Evolutionary conservation across 2,797 vertebrate genomes (phyloP), one percentile per base, ranked within the genome.

Genomic region (Lagorchestes hirsutus): DNA sequence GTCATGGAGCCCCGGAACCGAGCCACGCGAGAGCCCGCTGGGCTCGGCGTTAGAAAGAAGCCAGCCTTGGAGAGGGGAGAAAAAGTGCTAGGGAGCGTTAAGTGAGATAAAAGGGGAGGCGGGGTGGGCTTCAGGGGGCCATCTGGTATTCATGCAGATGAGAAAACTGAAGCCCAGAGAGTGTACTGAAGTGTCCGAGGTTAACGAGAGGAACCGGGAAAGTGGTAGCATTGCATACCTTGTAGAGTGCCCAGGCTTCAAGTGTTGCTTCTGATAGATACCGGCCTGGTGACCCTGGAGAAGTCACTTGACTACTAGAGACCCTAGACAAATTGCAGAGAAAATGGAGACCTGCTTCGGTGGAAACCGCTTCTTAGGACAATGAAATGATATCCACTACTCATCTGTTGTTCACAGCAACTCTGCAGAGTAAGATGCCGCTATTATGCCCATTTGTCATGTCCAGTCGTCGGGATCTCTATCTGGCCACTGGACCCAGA

Each of bases 51-150:
- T 24, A 46, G n/a, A 82, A 82, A 82, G 18, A 16, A 2, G 97
- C 91, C 96, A 82, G 93, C 34, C 74, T 74, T 54, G 3, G 90
- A 56, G 29, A 82, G 31, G 10, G 92, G 54, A 92, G n/a, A 54
- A 58, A 54, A 34, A 91, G 96, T 95, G 14, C 93, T 27, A 56
- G 91, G 31, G 34, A 18, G 34, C 14, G 34, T n/a, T n/a, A 74
- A n/a, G 31, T 34, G 59, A 1, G 18, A 46, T 24, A 9, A 46
- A 46, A 24, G n/a, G 16, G 46, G 67, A 22, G 67, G 3, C 6
- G 40, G 67, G 67, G 22, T 5, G 5, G 16, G 40, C n/a, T 40
- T 82, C 67, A 24, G 67, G 67, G 67, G 27, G 6, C n/a, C 67
- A 74, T n/a, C 67, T 82, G 67, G 67, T 82, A 40, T 82, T 46